Evolutionary conservation across 2,888 invertebrate species (phyloP).

Genomic region (Piscicola geometra): DNA sequence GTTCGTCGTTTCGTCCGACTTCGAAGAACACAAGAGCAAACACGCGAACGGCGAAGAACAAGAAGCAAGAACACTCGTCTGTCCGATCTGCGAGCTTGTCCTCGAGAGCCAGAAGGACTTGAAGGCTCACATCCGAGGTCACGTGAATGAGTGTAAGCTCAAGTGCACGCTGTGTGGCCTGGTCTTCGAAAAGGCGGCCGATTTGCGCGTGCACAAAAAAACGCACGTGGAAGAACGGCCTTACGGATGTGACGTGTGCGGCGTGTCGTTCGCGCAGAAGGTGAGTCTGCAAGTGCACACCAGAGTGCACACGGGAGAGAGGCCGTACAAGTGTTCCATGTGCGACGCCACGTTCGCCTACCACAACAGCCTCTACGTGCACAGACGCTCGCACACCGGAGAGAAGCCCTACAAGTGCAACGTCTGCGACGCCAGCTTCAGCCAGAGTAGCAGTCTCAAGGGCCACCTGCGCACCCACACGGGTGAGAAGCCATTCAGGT

Average conservation of each 20-base stretch:
- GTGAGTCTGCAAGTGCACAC: background rate
- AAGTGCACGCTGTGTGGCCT: background rate
- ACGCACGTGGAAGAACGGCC: background rate
- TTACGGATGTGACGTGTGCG: slow-evolving; percentile 1
- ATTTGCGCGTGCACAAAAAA: background rate
- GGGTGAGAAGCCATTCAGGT: too few species aligned
- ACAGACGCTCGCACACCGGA: background rate
- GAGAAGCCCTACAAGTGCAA: slow-evolving; percentile 6
- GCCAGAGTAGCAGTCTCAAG: background rate
- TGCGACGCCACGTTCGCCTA: background rate
- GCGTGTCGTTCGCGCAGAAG: background rate
- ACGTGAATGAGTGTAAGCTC: background rate
- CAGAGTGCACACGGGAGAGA: background rate
- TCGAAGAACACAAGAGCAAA: background rate
- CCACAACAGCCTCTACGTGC: slow-evolving; percentile 3
- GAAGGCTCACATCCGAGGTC: background rate
- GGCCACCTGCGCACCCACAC: background rate
- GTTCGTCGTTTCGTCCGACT: too few species aligned
- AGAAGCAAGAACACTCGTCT: background rate
- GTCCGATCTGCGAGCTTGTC: background rate
- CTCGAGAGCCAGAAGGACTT: background rate
- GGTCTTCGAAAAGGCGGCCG: background rate
- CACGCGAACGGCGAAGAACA: background rate
- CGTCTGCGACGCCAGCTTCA: background rate
- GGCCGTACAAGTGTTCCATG: background rate